These are phyloP conservation scores for Ascidia mentula DNA, from an alignment of 23 tunicate genomes.

Conservation along the genomic window DNA sequence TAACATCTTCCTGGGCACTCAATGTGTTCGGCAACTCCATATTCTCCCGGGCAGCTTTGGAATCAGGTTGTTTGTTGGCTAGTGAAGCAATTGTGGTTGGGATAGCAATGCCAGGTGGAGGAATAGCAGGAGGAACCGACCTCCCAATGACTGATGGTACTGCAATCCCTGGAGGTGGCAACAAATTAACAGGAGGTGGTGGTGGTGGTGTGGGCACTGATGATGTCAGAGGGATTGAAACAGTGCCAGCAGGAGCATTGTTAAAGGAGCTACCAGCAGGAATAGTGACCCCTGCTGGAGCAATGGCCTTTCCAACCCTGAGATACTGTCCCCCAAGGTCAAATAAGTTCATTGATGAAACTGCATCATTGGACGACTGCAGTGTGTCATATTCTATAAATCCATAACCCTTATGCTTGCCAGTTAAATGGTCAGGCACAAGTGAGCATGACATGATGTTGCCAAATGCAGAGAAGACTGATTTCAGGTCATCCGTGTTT, in stretches of 20 bases:
- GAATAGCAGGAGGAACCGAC: slow-evolving; percentile 9
- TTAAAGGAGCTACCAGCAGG: slow-evolving; percentile 74
- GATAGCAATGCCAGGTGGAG: slow-evolving; percentile 60
- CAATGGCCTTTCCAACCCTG: slow-evolving; percentile 91
- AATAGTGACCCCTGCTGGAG: slow-evolving; percentile 76
- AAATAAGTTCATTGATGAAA: slow-evolving; percentile 90
- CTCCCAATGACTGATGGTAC: slow-evolving; percentile 18
- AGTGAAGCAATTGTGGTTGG: slow-evolving; percentile 40
- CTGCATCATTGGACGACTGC: slow-evolving; percentile 92
- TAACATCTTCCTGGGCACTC: slow-evolving; percentile 72
- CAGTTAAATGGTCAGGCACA: slow-evolving; percentile 71
- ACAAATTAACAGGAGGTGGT: background rate
- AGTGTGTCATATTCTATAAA: slow-evolving; percentile 89
- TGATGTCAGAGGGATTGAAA: slow-evolving; percentile 5
- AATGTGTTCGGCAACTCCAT: slow-evolving; percentile 72
- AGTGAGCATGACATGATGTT: slow-evolving; percentile 76
- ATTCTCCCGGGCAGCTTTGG: slow-evolving; percentile 33
- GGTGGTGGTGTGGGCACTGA: slow-evolving; percentile 8
- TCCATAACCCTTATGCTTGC: slow-evolving; percentile 94
- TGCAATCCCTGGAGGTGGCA: slow-evolving; percentile 43
- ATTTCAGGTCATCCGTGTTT: slow-evolving; percentile 74
- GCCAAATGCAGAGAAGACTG: slow-evolving; percentile 95
- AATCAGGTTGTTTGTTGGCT: slow-evolving; percentile 13
- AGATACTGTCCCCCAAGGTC: slow-evolving; percentile 95
- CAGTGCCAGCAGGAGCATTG: slow-evolving; percentile 35